Conservation (phyloP, 2,888 invertebrate genomes). For the Spisula solida region DNA sequence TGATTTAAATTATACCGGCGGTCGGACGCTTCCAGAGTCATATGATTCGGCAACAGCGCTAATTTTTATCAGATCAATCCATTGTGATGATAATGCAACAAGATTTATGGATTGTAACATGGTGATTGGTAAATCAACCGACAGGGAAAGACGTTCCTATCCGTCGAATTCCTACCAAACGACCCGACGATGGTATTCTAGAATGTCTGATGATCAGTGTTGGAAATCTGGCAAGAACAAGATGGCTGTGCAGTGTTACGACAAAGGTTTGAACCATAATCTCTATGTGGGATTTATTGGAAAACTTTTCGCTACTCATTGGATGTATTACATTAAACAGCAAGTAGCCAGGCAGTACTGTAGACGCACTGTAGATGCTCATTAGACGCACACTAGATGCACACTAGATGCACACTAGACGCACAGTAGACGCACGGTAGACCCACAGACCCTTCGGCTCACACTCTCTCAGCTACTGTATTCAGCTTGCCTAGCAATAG, state of each 20-base stretch:
- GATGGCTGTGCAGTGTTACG: constrained; percentile 75
- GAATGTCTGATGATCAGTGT: not conserved
- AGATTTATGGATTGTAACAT: constrained; percentile 42
- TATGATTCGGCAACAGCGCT: constrained; percentile 79
- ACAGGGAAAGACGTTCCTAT: not conserved
- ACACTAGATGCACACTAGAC: no score
- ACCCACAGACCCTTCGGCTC: no score
- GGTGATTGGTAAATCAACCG: constrained; percentile 20
- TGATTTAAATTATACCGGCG: constrained; percentile 77
- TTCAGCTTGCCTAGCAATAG: not conserved
- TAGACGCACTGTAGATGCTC: not conserved
- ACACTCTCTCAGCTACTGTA: not conserved
- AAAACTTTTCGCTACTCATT: not conserved
- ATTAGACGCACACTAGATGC: no score
- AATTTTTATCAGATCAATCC: constrained; percentile 80
- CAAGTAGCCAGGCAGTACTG: no score
- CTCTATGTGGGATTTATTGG: not conserved
- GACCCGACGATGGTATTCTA: not conserved
- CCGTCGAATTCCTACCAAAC: not conserved
- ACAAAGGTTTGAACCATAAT: constrained; percentile 66
- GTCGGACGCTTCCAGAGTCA: constrained; percentile 69
- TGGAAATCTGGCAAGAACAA: not conserved
- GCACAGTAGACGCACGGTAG: no score
- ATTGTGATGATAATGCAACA: constrained; percentile 74
- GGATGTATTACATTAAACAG: no score